Conservation (phyloP, 2,113 vertebrate species). For the Coracopsis vasa region DNA sequence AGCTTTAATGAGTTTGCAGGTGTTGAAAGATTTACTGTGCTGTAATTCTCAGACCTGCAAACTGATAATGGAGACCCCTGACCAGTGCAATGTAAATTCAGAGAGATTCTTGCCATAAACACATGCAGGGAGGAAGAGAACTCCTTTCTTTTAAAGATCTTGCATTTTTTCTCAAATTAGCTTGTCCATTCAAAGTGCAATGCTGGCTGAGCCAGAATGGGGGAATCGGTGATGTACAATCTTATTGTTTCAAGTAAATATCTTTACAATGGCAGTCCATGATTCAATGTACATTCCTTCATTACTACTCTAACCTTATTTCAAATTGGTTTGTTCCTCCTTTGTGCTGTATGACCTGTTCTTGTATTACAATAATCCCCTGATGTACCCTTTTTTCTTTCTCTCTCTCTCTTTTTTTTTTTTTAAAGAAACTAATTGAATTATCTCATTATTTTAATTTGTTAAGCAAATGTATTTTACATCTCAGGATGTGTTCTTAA, state of each 20-base stretch:
- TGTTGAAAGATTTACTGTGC: slow-evolving; percentile 76
- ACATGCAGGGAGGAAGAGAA: slow-evolving; percentile 53
- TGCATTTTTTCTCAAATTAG: slow-evolving; percentile 73
- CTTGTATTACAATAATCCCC: slow-evolving; percentile 95
- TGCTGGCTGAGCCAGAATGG: slow-evolving; percentile 34
- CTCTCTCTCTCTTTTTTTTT: slow-evolving; percentile 64
- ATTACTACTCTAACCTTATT: slow-evolving; percentile 88
- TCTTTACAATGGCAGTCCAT: slow-evolving; percentile 78
- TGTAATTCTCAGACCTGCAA: slow-evolving; percentile 76
- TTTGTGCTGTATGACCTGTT: slow-evolving; percentile 87
- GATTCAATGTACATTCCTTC: slow-evolving; percentile 84
- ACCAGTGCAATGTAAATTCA: slow-evolving; percentile 77
- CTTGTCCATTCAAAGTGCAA: slow-evolving; percentile 68
- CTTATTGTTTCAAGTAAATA: slow-evolving; percentile 81
- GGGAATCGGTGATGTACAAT: slow-evolving; percentile 69
- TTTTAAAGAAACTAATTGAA: slow-evolving; percentile 93
- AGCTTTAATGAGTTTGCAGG: slow-evolving; percentile 76
- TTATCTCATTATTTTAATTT: slow-evolving; percentile 98
- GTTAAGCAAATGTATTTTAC: slow-evolving; percentile 99
- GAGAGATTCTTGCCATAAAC: slow-evolving; percentile 69
- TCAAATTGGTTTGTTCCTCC: slow-evolving; percentile 86
- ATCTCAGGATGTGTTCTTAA: slow-evolving; percentile 95
- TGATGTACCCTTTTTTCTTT: slow-evolving; percentile 86
- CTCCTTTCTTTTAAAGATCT: slow-evolving; percentile 67
- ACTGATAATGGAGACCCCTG: slow-evolving; percentile 77